These are phyloP conservation scores for Etia nguti DNA, from an alignment of 2,113 vertebrate genomes.

Conservation along the genomic window DNA sequence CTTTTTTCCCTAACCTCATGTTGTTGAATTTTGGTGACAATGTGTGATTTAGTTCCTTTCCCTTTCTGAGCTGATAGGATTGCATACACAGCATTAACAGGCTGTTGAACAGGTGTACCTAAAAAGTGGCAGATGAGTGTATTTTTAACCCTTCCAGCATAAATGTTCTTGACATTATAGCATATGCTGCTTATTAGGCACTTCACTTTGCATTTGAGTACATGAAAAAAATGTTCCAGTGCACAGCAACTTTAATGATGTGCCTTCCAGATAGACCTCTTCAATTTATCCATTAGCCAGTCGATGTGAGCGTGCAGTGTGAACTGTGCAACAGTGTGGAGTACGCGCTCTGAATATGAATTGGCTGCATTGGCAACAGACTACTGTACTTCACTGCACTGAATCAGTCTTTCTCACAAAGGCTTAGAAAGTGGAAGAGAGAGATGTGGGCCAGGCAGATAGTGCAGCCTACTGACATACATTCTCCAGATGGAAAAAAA, in stretches of 20 bases:
- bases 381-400: slow-evolving; percentile 48
- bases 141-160: background rate
- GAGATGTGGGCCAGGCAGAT: slow-evolving; percentile 47
- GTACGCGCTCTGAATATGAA: slow-evolving; percentile 48
- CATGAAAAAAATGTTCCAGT: background rate
- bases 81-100: background rate
- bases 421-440: slow-evolving; percentile 7
- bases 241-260: slow-evolving; percentile 22
- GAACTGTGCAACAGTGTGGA: slow-evolving; percentile 1
- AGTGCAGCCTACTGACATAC: slow-evolving; percentile 65
- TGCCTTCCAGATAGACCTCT: background rate
- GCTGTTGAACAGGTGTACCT: background rate
- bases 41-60: background rate
- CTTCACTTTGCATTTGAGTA: background rate
- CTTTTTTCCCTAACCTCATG: too few species aligned
- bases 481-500: slow-evolving; percentile 58
- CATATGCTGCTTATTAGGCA: background rate
- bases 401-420: slow-evolving; percentile 11
- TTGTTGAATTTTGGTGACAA: background rate
- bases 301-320: slow-evolving; percentile 9
- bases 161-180: background rate
- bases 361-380: slow-evolving; percentile 34
- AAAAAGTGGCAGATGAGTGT: background rate
- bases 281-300: slow-evolving; percentile 33
- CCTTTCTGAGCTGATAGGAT: background rate